phyloP scores from a whole-genome alignment of 2,113 vertebrate genomes.

The Leucopternis melanops region DNA sequence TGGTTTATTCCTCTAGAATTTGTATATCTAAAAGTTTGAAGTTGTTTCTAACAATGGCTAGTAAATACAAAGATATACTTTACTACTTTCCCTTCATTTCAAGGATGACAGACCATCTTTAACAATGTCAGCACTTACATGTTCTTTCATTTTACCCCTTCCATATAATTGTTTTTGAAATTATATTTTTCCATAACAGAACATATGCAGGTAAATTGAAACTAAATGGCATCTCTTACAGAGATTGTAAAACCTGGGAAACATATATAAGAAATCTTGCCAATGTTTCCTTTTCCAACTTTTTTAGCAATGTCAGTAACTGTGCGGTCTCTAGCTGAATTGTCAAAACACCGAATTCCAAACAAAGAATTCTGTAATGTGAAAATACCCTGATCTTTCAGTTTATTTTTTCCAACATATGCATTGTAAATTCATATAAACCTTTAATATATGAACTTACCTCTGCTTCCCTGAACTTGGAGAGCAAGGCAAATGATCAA shows the following conservation, averaged over 20 bases:
- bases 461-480: conserved; percentile 75
- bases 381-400: not conserved
- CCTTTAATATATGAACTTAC: conserved; percentile 67
- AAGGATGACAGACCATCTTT: not conserved
- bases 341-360: not conserved
- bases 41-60: not conserved
- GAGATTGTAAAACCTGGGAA: not conserved
- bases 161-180: not conserved
- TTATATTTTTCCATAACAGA: not conserved
- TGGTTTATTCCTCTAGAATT: not conserved
- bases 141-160: not conserved
- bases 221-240: not conserved
- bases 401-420: not conserved
- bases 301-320: not conserved
- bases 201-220: not conserved
- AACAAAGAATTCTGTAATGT: not conserved
- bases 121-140: not conserved
- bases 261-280: not conserved
- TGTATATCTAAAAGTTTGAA: not conserved
- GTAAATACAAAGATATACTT: not conserved
- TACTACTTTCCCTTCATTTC: not conserved
- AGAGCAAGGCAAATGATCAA: conserved; percentile 71
- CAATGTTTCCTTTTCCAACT: not conserved
- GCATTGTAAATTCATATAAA: not conserved
- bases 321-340: not conserved